phyloP scores from a whole-genome alignment of 2,888 invertebrate genomes.

The Cartodere bifasciata region DNA sequence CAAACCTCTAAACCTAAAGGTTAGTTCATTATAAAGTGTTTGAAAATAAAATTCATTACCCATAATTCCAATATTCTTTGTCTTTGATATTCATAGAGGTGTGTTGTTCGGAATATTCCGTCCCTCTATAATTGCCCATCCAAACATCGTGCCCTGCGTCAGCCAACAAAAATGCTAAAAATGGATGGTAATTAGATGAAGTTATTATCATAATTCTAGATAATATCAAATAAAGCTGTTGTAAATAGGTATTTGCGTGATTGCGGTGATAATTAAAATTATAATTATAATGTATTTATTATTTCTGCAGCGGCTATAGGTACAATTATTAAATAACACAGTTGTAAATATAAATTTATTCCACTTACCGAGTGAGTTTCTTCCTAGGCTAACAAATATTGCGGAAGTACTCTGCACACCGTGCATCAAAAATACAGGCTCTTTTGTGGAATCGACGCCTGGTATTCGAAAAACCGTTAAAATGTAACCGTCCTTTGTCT shows the following conservation, averaged over 20 bases:
- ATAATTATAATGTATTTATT: no score
- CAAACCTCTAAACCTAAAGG: no score
- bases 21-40: no score
- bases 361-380: conserved; percentile 26
- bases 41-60: conserved; percentile 18
- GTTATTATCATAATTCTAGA: no score
- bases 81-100: conserved; percentile 22
- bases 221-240: no score
- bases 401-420: conserved; percentile 27
- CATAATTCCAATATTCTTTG: conserved; percentile 28
- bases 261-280: no score
- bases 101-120: conserved; percentile 29
- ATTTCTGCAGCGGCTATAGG: no score
- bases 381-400: conserved; percentile 27
- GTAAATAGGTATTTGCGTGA: no score
- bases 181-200: conserved; percentile 1
- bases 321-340: no score
- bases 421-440: conserved; percentile 28
- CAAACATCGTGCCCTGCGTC: conserved; percentile 42
- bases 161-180: conserved; percentile 34
- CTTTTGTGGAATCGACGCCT: conserved; percentile 19
- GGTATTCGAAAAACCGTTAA: conserved; percentile 26
- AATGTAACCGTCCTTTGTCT: conserved; percentile 26
- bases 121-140: conserved; percentile 38
- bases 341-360: no score